A percentile compares a stretch with the other conserved stretches of the same genome.
Conservation (phyloP, 2,888 invertebrate genomes). For the Oscheius sp. region DNA sequence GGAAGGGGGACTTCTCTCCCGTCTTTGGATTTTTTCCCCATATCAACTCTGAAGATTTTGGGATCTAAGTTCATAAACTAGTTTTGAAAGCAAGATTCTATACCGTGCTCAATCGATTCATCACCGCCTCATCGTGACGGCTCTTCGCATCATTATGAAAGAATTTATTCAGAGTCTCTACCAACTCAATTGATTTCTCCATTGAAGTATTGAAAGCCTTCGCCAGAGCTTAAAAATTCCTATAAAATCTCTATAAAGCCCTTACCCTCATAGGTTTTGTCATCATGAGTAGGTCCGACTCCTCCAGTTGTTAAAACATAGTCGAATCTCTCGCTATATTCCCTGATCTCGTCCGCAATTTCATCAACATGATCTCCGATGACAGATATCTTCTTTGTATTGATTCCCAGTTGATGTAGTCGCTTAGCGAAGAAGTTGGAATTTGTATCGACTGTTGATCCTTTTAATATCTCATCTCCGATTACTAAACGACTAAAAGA, state of each 20-base stretch:
- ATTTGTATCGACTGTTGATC: conserved; percentile 79
- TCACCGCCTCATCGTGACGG: conserved; percentile 33
- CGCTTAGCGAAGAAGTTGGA: conserved; percentile 77
- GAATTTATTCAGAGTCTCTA: conserved; percentile 70
- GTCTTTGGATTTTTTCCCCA: conserved; percentile 71
- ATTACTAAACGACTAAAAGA: too few species aligned
- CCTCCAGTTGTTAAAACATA: conserved; percentile 82
- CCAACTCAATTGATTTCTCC: conserved; percentile 71
- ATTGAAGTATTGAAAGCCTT: conserved; percentile 72
- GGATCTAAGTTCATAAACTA: conserved; percentile 68
- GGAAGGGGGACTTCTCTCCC: conserved; percentile 74
- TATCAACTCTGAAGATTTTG: conserved; percentile 72
- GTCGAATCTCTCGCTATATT: conserved; percentile 36
- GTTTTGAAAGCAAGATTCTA: neutral
- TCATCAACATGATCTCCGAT: conserved; percentile 78
- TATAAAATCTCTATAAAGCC: too few species aligned
- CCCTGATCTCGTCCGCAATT: conserved; percentile 77
- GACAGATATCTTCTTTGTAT: conserved; percentile 78
- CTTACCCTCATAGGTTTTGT: conserved; percentile 79
- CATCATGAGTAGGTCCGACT: conserved; percentile 83
- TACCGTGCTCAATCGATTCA: conserved; percentile 11
- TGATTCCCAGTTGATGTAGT: conserved; percentile 77
- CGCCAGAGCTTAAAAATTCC: conserved; percentile 60
- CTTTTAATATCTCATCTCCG: conserved; percentile 83
- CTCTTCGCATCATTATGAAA: conserved; percentile 32